Evolutionary conservation across 1,140 invertebrate species (phyloP), one percentile per base, ranked within the genome.

Genomic region (Steinernema khuongi): DNA sequence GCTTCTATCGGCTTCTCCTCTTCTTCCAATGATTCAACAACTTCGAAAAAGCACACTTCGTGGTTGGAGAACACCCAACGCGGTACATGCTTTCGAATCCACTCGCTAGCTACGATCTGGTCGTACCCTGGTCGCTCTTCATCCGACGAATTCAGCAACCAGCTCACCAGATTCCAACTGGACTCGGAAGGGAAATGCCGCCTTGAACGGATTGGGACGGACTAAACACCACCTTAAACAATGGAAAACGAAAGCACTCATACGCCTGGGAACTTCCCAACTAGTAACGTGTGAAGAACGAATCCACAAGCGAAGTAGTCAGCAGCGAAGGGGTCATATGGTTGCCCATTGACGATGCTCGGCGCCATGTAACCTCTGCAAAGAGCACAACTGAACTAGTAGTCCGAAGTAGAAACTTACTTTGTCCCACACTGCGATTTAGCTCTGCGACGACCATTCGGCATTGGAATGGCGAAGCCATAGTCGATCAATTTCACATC

Each of bases 401-500:
- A n/a, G n/a, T n/a, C n/a, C n/a, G n/a, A n/a, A n/a, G n/a, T n/a
- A n/a, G n/a, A n/a, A n/a, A n/a, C n/a, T n/a, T n/a, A n/a, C n/a
- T n/a, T n/a, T n/a, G n/a, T n/a, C n/a, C n/a, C n/a, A n/a, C n/a
- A n/a, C n/a, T n/a, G n/a, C n/a, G n/a, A n/a, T n/a, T n/a, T n/a
- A n/a, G n/a, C n/a, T n/a, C n/a, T n/a, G n/a, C n/a, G n/a, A n/a
- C n/a, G n/a, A n/a, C n/a, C n/a, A n/a, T n/a, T n/a, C n/a, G n/a
- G n/a, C n/a, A n/a, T n/a, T n/a, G n/a, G n/a, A n/a, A n/a, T n/a
- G n/a, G 75, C 72, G 30, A 76, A 76, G 11, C 75, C 75, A 50
- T 73, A 76, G 33, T 76, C 75, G 11, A 68, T 41, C 30, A 76
- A 60, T 68, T 74, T 74, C n/a, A 76, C 43, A 31, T 76, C 75